phyloP scores from a whole-genome alignment of 30 jellyfish, hydroid and myxozoan genomes.

The Hydra vulgaris region DNA sequence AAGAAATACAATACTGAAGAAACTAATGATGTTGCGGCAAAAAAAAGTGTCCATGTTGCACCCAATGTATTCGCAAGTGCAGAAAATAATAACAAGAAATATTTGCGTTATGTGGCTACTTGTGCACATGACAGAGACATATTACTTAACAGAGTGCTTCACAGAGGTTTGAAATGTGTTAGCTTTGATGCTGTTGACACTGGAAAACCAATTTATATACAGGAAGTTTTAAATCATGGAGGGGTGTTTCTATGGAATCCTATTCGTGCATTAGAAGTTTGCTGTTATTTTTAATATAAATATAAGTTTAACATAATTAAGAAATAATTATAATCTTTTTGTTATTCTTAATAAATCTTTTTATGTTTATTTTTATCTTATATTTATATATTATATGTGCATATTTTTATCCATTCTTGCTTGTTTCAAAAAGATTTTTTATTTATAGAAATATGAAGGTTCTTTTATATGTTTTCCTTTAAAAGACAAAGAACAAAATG shows the following conservation, averaged over 20 bases:
- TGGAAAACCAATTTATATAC: constrained; percentile 92
- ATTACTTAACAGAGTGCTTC: constrained; percentile 43
- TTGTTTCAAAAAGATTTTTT: background rate
- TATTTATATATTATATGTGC: background rate
- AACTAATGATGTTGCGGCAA: background rate
- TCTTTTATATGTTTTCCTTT: constrained; percentile 80
- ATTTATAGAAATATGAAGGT: constrained; percentile 63
- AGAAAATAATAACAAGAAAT: too few relatives aligned
- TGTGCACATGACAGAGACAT: constrained; percentile 48
- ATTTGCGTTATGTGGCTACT: constrained; percentile 61
- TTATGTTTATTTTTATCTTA: background rate
- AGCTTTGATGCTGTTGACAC: constrained; percentile 72
- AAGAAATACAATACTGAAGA: background rate
- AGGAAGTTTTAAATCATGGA: constrained; percentile 79
- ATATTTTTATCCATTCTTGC: background rate
- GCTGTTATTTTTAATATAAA: too few relatives aligned
- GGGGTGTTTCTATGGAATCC: constrained; percentile 93
- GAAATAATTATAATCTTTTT: too few relatives aligned
- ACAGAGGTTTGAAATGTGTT: constrained; percentile 70
- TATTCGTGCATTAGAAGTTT: constrained; percentile 58
- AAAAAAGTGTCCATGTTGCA: background rate
- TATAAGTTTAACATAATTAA: background rate
- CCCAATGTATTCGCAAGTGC: too few relatives aligned
- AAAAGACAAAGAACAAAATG: constrained; percentile 66
- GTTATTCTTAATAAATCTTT: too few relatives aligned